Evolutionary conservation across 92 coral and sea anemone species (phyloP), one percentile per base, ranked within the genome.

Genomic region (Epizoanthus rinbou): DNA sequence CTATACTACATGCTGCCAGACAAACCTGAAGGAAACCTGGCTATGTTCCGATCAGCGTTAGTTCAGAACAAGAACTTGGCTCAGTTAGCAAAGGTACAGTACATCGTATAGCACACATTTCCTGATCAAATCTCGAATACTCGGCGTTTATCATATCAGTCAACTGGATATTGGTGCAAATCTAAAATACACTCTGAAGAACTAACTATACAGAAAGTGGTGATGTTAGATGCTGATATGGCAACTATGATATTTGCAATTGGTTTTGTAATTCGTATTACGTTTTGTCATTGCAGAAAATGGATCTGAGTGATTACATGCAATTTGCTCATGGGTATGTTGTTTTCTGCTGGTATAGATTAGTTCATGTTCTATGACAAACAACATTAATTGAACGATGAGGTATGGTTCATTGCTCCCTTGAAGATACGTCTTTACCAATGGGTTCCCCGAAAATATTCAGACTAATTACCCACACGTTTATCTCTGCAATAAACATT

Each of bases 271-370:
- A 8, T 74, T 33, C 18, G 31, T 11, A 8, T 13, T 47, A 18
- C 8, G 60, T 76, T 76, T 87, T 6, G 52, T 45, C 80, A 59
- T 81, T 16, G 50, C 88, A 96, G 99, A 94, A 88, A 84, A 73
- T 96, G 10, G 95, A 88, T 18, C 78, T 96, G 88, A 88, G 92
- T 37, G 89, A 88, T 39, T 96, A 88, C 88, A 96, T 94, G 98
- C 99, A 92, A 88, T 96, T 80, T 82, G 86, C 99, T 0, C 99
- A 96, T 82, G 99, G 99, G 99, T 96, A 90, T 83, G 73, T 65
- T 35, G 43, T 16, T 16, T 16, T 56, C 13, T 21, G 0, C 10
- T 60, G 24, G 6, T 19, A 13, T 14, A 21, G 52, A 52, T 3
- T 28, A 4, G 18, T 79, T 13, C 63, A 45, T 63, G 58, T 59